Base-by-base conservation (phyloP, 92 coral and sea anemone genomes). In the Epizoanthus ramosus region DNA sequence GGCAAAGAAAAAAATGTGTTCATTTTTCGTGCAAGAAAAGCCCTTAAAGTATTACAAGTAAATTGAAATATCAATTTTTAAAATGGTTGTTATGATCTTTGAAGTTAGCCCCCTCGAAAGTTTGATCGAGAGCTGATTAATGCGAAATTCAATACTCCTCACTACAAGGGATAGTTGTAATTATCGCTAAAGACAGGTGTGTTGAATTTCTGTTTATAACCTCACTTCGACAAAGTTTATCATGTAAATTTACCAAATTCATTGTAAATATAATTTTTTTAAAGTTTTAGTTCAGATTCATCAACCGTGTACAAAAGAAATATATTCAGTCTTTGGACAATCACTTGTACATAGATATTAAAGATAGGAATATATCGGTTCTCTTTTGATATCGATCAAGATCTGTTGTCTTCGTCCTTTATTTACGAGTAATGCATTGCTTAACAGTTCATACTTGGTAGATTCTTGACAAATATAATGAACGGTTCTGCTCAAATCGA, bases 171-270 rank as follows among this genome's bases (percentile, higher is more conserved):
- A 69, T 21, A 63, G 58, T 43, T 76, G 57, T 14, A 43, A 60
- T 19, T 31, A 41, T 77, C 39, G 22, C 50, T 18, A 54, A 31
- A 43, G 25, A 57, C 82, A 77, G 82, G 82, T 77, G 82, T 37
- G 1, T 16, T 10, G 10, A 19, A n/a, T 37, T 37, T 37, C 43
- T 37, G 43, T 37, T 37, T 37, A 37, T 37, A 37, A 37, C 24
- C 18, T 67, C 65, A 23, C 54, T 60, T 54, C 52, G 19, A 17
- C 63, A 22, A 10, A n/a, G 23, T 63, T 61, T 18, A 5, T 22
- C 18, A 63, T 65, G 37, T 45, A 16, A 54, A 37, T 28, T 28
- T 41, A 2, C 56, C 21, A 77, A 77, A 41, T 67, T 5, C 71
- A 77, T 8, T 13, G 63, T 59, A 33, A 31, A 47, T 47, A 47